Evolutionary conservation across 2,113 vertebrate species (phyloP).

Genomic region (Orthonyx spaldingii): DNA sequence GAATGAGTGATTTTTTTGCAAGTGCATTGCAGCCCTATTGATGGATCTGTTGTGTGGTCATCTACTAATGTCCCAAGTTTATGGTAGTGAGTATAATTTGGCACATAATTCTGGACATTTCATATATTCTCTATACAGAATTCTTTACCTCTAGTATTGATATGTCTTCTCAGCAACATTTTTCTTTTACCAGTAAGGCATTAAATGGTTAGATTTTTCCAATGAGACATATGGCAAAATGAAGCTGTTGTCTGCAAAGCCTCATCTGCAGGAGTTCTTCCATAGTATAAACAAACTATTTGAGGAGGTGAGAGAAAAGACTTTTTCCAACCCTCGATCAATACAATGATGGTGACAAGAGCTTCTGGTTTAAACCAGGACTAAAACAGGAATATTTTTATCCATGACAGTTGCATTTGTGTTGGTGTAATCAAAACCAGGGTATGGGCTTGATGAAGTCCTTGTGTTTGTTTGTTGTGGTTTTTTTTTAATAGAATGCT

Average conservation of each 20-base stretch:
- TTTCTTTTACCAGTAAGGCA: background rate
- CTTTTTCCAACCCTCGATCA: background rate
- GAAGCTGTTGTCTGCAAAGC: background rate
- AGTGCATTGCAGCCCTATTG: background rate
- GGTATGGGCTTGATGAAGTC: background rate
- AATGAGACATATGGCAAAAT: background rate
- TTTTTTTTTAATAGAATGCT: fast-evolving
- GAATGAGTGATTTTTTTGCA: background rate
- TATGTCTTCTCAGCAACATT: background rate
- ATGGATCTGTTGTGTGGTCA: background rate
- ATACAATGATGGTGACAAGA: background rate
- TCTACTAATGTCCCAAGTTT: background rate
- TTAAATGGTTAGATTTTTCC: background rate
- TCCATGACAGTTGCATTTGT: background rate
- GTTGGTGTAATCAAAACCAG: background rate
- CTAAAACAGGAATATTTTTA: background rate
- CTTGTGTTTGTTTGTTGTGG: background rate
- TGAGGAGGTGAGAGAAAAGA: background rate
- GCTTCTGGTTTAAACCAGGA: background rate
- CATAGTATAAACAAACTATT: background rate
- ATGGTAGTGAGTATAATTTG: background rate
- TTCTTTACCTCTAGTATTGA: background rate
- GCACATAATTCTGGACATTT: background rate
- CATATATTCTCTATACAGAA: background rate
- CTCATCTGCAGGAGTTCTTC: background rate